phyloP scores from a whole-genome alignment of 2,797 vertebrate genomes.

The Anolis apletophallus region DNA sequence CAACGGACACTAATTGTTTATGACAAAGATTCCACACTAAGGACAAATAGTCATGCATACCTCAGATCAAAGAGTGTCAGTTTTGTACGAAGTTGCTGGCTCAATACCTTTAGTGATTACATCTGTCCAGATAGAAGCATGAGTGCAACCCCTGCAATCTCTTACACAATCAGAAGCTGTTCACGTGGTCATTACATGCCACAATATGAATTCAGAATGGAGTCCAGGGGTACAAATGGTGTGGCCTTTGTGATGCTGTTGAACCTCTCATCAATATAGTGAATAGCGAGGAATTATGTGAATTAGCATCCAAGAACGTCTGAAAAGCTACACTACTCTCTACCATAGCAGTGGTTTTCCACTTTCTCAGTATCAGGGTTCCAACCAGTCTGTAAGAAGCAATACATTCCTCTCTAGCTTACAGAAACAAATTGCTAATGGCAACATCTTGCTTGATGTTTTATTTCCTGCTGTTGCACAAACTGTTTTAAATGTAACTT shows the following conservation, averaged over 20 bases:
- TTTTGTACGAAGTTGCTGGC: fast-evolving
- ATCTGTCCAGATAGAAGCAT: not conserved
- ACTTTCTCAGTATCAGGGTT: not conserved
- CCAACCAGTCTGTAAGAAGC: not conserved
- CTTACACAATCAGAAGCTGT: not conserved
- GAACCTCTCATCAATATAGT: too few species aligned
- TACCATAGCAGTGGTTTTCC: not conserved
- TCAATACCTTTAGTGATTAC: not conserved
- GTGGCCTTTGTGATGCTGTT: too few species aligned
- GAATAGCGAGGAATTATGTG: too few species aligned
- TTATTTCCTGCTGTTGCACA: not conserved
- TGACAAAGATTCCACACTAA: not conserved
- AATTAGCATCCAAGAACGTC: too few species aligned
- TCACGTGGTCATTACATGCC: not conserved
- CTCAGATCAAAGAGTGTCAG: not conserved
- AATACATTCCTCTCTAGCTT: not conserved
- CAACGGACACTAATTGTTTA: not conserved
- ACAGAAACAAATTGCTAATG: not conserved
- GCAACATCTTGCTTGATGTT: not conserved
- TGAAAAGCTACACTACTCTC: too few species aligned
- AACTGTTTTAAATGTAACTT: not conserved
- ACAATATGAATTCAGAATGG: not conserved
- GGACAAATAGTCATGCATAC: not conserved
- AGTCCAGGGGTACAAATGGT: not conserved
- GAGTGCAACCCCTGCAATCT: not conserved